Evolutionary conservation across 2,797 vertebrate species (phyloP).

Genomic region (Pseudocheirus occidentalis): DNA sequence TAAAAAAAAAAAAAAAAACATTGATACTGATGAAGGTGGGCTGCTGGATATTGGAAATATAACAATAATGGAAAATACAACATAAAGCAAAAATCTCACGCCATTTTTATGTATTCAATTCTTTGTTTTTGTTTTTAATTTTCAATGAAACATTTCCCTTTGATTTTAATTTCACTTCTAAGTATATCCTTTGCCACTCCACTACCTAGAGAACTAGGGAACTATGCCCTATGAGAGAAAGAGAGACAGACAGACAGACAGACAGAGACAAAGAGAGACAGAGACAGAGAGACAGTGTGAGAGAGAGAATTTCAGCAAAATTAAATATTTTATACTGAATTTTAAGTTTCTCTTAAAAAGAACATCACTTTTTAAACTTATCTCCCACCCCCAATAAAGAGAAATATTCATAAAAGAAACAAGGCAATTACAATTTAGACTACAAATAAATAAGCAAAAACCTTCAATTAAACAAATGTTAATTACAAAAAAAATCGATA

Average conservation of each 20-base stretch:
- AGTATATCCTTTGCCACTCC: not conserved
- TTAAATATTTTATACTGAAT: not conserved
- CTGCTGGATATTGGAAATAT: slow-evolving; percentile 21
- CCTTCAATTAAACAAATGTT: not conserved
- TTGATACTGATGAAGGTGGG: not conserved
- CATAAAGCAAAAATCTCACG: not conserved
- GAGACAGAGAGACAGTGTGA: no score
- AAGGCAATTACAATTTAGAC: not conserved
- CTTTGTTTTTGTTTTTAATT: not conserved
- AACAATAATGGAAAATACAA: not conserved
- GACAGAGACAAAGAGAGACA: not conserved
- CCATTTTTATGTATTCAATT: not conserved
- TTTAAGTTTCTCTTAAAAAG: not conserved
- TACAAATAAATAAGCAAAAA: not conserved
- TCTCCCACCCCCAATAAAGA: not conserved
- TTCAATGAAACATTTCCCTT: not conserved
- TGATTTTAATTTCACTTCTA: not conserved
- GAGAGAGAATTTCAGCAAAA: not conserved
- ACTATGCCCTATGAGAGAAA: not conserved
- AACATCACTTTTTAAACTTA: not conserved
- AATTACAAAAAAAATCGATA: not conserved
- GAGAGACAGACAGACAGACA: not conserved
- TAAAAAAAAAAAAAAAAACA: slow-evolving; percentile 44
- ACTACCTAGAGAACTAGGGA: not conserved
- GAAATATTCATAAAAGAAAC: not conserved